phyloP scores from a whole-genome alignment of 1,140 invertebrate genomes.

The Tenebrio molitor region DNA sequence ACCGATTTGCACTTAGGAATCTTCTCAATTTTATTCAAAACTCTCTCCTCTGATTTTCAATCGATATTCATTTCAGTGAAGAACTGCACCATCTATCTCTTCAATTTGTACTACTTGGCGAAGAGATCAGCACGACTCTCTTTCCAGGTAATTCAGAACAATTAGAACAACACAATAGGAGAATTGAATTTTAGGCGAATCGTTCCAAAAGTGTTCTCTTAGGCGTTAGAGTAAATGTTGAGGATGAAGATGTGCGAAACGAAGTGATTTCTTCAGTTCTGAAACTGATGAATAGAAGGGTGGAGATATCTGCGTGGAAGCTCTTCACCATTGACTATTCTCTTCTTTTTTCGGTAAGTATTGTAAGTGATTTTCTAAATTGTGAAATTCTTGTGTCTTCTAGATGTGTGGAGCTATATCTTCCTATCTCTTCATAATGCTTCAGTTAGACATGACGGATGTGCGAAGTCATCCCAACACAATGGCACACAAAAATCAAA shows the following conservation, averaged over 20 bases:
- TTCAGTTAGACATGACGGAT: constrained; percentile 45
- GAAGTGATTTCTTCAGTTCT: not conserved
- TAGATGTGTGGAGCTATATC: too few relatives aligned
- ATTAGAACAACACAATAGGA: too few relatives aligned
- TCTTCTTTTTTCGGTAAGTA: constrained; percentile 38
- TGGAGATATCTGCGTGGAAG: constrained; percentile 14
- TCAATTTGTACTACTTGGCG: not conserved
- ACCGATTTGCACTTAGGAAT: too few relatives aligned
- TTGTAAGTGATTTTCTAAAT: too few relatives aligned
- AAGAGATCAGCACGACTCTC: not conserved
- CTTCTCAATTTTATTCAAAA: not conserved
- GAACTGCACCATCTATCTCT: not conserved
- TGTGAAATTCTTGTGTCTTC: too few relatives aligned
- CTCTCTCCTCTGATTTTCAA: not conserved
- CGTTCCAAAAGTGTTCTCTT: constrained; percentile 1
- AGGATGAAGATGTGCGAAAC: constrained; percentile 22
- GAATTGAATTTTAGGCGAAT: not conserved
- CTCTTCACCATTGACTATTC: constrained; percentile 41
- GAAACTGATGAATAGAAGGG: not conserved
- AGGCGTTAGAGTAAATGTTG: constrained; percentile 13
- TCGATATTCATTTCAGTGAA: not conserved
- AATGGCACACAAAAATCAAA: too few relatives aligned
- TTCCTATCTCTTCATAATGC: constrained; percentile 46
- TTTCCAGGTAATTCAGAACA: not conserved
- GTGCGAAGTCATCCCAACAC: too few relatives aligned